Conservation (phyloP, 2,113 vertebrate species). For the Apaloderma vittatum region DNA sequence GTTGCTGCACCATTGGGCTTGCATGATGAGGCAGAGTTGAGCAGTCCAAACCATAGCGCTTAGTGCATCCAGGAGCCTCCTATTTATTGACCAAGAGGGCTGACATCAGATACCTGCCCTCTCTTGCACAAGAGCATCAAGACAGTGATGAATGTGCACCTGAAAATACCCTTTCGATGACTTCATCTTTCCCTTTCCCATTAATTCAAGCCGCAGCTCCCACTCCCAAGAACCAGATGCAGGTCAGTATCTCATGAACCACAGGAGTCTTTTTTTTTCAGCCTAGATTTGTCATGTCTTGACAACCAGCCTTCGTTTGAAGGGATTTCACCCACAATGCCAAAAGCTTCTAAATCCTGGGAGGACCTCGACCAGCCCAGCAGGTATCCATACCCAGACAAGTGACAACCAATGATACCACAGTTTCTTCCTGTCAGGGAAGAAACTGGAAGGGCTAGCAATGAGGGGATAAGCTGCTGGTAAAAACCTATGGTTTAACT, state of each 20-base stretch:
- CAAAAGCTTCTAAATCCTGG: neutral
- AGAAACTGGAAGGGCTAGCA: neutral
- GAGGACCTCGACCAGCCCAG: neutral
- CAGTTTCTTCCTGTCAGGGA: neutral
- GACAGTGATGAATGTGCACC: constrained; percentile 9
- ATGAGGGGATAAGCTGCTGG: neutral
- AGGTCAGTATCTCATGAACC: neutral
- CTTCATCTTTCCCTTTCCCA: constrained; percentile 38
- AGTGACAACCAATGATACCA: neutral
- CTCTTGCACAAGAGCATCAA: constrained; percentile 60
- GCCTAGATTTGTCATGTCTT: neutral
- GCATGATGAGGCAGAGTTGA: constrained; percentile 55
- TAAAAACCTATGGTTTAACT: neutral
- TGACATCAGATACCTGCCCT: constrained; percentile 56
- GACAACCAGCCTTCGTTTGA: neutral
- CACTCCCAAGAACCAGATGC: neutral
- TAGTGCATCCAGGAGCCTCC: constrained; percentile 44
- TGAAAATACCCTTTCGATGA: constrained; percentile 58
- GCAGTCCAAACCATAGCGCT: neutral
- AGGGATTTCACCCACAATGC: neutral
- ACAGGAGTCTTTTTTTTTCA: neutral
- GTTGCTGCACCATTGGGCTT: constrained; percentile 36
- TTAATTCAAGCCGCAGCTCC: neutral
- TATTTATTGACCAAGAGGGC: constrained; percentile 56
- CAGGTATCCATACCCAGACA: neutral